phyloP scores from a whole-genome alignment of 2,113 vertebrate genomes.

The Strix uralensis region DNA sequence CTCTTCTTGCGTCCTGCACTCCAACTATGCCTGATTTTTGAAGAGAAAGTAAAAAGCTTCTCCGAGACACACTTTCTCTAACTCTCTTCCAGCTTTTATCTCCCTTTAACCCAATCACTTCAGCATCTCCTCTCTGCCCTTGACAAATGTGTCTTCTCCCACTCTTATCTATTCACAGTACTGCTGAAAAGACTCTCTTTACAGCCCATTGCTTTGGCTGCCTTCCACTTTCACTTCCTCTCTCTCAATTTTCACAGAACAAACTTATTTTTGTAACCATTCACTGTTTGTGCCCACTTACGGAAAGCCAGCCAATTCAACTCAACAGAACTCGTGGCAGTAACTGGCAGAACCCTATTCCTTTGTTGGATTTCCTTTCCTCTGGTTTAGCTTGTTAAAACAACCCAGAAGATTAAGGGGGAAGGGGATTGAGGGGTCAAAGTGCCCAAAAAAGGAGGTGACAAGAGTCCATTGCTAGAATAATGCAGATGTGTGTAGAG shows the following conservation, averaged over 20 bases:
- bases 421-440: neutral
- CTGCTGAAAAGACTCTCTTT: conserved; percentile 9
- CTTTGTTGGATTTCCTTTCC: neutral
- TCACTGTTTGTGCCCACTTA: conserved; percentile 5
- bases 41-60: neutral
- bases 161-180: conserved; percentile 20
- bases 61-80: neutral
- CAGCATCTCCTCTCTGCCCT: neutral
- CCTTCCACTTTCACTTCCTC: conserved; percentile 10
- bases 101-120: neutral
- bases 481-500: neutral
- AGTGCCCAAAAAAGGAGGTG: neutral
- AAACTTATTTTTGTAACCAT: conserved; percentile 39
- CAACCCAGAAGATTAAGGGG: neutral
- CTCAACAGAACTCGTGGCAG: neutral
- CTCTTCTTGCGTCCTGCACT: neutral
- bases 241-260: neutral
- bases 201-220: neutral
- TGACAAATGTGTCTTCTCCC: neutral
- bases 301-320: neutral
- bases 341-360: neutral
- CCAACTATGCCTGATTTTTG: neutral
- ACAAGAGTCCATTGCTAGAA: neutral
- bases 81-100: neutral
- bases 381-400: neutral